Conservation (phyloP, 2,113 vertebrate species). For the Gallinago media region DNA sequence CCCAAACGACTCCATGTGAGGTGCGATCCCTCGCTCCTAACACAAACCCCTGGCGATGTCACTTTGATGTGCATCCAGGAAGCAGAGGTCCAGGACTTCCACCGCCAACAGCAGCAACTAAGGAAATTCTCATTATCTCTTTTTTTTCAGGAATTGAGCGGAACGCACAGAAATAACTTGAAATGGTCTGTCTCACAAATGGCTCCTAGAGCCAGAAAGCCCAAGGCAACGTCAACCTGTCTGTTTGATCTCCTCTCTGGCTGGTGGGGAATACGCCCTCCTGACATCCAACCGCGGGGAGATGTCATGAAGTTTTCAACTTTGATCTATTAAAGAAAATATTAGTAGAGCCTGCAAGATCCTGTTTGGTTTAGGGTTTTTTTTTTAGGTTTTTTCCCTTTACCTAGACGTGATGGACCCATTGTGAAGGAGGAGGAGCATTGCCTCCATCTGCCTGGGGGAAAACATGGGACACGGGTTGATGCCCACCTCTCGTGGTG, state of each 20-base stretch:
- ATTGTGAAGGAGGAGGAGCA: neutral
- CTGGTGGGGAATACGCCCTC: conserved; percentile 14
- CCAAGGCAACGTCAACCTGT: neutral
- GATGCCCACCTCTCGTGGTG: neutral
- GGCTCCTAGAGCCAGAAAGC: conserved; percentile 12
- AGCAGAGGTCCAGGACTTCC: neutral
- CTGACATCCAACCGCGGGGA: conserved; percentile 37
- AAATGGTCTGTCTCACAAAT: conserved; percentile 18
- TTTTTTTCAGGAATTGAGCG: neutral
- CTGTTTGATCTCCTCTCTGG: conserved; percentile 28
- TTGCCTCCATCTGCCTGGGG: neutral
- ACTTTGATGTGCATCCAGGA: neutral
- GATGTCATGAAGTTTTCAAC: conserved; percentile 43
- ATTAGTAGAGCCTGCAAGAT: conserved; percentile 21
- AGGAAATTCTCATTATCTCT: neutral
- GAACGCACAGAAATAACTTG: neutral
- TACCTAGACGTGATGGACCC: neutral
- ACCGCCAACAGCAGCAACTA: neutral
- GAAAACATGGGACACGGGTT: neutral
- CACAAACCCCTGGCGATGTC: neutral
- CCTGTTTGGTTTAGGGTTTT: neutral
- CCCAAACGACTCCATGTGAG: neutral
- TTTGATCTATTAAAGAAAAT: conserved; percentile 41
- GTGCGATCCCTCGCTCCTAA: neutral
- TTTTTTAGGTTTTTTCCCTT: neutral